Base-by-base conservation (phyloP, 2,888 invertebrate species). In the Synanthedon andrenaeformis region DNA sequence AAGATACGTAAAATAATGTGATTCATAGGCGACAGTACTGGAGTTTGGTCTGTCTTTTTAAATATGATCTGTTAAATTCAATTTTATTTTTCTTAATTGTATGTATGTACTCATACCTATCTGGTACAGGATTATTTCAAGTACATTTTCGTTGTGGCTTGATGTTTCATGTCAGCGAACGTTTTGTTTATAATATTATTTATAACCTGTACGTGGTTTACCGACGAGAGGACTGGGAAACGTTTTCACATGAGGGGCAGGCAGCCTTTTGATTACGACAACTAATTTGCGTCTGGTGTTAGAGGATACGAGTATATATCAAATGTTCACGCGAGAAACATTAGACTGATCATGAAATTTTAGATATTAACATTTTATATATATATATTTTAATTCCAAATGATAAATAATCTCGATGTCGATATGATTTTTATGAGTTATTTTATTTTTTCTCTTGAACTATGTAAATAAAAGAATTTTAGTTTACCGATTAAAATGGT, bases 111-210 rank as follows among this genome's bases (percentile, higher is more conserved):
- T 4, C 3, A 4, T 23, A 23, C 23, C 23, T 23, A 8, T 49
- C 49, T 59, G 64, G 62, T 65, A 73, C 72, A 79, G 82, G 82
- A 83, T 74, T 76, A 77, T 74, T 10, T 35, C 35, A 10, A 35
- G 66, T 74, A 75, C 75, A 76, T 78, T 81, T 79, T 73, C 75
- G 70, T 64, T 60, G 62, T 55, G 69, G 70, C 72, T 63, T 75
- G 69, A 74, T 74, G 79, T 76, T 80, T 75, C 76, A 70, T 73
- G 74, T 77, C 75, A 70, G 74, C 67, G 70, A 67, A 65, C 69
- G 68, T 71, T 72, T 71, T 80, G 82, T 83, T 79, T 65, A 63
- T 49, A 45, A 35, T 76, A 75, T 76, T 79, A 76, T 79, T 76
- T 79, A 66, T 75, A 76, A 70, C 76, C 60, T 62, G 57, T 65